phyloP scores from a whole-genome alignment of 2,888 invertebrate species.

The Arrhopalites spinosus region DNA sequence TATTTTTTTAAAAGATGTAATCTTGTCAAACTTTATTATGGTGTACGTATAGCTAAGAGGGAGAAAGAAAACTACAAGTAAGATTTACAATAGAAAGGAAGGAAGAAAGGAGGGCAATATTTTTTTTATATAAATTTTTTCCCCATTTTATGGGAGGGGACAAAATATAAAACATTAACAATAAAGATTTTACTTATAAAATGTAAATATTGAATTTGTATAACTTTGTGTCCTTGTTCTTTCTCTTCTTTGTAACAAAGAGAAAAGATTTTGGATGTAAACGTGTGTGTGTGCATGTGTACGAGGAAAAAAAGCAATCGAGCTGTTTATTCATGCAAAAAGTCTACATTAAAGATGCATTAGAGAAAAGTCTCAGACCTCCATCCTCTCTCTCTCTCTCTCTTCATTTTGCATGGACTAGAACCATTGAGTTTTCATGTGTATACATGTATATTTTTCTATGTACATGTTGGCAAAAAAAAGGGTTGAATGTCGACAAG shows the following conservation, averaged over 20 bases:
- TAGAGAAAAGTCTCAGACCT: neutral
- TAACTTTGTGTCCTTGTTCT: neutral
- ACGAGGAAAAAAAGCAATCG: neutral
- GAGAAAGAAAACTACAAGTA: no score
- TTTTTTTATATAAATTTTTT: no score
- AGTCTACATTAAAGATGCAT: neutral
- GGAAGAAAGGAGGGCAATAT: no score
- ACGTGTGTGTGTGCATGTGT: neutral
- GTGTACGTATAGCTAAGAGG: no score
- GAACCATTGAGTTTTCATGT: neutral
- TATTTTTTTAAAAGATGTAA: no score
- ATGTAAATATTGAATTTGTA: neutral
- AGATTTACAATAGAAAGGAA: no score
- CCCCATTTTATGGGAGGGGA: no score
- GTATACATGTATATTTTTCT: no score
- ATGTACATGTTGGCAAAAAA: no score
- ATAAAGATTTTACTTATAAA: neutral
- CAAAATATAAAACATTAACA: neutral
- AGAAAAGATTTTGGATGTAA: neutral
- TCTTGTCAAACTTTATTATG: no score
- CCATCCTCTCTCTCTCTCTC: neutral
- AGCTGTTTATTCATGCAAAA: conserved; percentile 3
- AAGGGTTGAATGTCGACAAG: neutral
- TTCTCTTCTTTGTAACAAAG: no score
- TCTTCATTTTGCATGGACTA: neutral